Evolutionary conservation across 1,140 invertebrate genomes (phyloP).

Genomic region (Lordiphosa collinella): DNA sequence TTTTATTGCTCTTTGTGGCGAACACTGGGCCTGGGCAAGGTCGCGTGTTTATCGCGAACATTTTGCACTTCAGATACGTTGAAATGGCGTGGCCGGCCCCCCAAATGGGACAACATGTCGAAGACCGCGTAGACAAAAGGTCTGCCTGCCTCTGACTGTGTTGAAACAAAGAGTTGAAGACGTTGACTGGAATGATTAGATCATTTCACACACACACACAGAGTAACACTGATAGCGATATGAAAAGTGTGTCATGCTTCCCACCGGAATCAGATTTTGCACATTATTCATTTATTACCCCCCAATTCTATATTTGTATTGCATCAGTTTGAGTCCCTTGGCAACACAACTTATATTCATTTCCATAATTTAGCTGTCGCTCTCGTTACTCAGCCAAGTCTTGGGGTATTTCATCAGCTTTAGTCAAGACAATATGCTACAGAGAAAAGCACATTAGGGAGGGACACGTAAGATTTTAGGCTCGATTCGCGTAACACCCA

Average conservation of each 20-base stretch:
- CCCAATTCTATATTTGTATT: too few species aligned
- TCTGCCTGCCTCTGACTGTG: not conserved
- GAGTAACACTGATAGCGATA: conserved; percentile 7
- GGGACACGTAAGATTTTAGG: too few species aligned
- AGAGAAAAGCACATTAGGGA: too few species aligned
- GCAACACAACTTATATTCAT: too few species aligned
- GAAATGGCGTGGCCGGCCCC: conserved; percentile 25
- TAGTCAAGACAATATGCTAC: too few species aligned
- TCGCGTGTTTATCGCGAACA: conserved; percentile 40
- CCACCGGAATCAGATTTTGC: not conserved
- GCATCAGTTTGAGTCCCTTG: too few species aligned
- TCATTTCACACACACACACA: conserved; percentile 3
- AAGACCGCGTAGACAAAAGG: conserved; percentile 38
- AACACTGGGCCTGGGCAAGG: conserved; percentile 21
- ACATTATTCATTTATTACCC: too few species aligned
- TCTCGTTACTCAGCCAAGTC: too few species aligned
- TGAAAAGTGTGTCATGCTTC: conserved; percentile 23
- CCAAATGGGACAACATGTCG: conserved; percentile 20
- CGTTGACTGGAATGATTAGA: conserved; percentile 23
- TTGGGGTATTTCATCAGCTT: too few species aligned
- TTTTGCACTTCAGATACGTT: conserved; percentile 35
- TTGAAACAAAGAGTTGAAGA: conserved; percentile 1
- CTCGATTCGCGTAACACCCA: too few species aligned
- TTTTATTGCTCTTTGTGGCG: conserved; percentile 9
- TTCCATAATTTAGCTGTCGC: too few species aligned